These are phyloP conservation scores for Arctopsyche grandis DNA, from an alignment of 1,140 invertebrate genomes.

Conservation along the genomic window DNA sequence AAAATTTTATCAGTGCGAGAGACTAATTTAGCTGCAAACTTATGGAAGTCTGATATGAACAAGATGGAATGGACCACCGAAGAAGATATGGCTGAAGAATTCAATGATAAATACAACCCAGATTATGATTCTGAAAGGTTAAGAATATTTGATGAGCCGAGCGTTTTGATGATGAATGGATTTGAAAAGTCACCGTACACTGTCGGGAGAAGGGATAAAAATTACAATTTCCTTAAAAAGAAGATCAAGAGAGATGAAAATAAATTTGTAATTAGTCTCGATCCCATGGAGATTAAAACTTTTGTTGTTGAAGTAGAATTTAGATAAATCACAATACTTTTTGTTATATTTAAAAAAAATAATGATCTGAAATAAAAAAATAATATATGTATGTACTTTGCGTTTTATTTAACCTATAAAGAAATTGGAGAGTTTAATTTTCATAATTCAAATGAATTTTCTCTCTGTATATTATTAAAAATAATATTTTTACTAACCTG, in stretches of 20 bases:
- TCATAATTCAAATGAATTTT: too few species aligned
- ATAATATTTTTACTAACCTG: too few species aligned
- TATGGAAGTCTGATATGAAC: slow-evolving; percentile 68
- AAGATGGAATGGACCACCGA: slow-evolving; percentile 65
- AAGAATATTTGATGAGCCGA: neutral
- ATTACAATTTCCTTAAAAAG: neutral
- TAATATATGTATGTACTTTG: too few species aligned
- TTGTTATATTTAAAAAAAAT: too few species aligned
- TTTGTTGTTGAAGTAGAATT: slow-evolving; percentile 59
- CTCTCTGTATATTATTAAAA: too few species aligned
- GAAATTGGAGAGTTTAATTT: too few species aligned
- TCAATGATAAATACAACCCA: neutral
- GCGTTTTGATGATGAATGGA: neutral
- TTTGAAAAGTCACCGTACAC: neutral
- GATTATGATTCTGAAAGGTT: neutral
- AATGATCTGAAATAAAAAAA: too few species aligned
- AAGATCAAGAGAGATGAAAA: slow-evolving; percentile 32
- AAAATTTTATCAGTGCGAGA: slow-evolving; percentile 70
- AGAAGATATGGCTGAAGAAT: slow-evolving; percentile 1
- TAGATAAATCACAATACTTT: too few species aligned
- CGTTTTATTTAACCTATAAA: too few species aligned
- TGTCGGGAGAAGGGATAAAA: neutral
- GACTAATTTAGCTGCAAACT: slow-evolving; percentile 77
- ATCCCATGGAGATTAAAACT: slow-evolving; percentile 73
- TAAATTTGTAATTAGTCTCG: slow-evolving; percentile 61